Conservation (phyloP, 2,113 vertebrate species). For the Pelvicachromis taeniatus region DNA sequence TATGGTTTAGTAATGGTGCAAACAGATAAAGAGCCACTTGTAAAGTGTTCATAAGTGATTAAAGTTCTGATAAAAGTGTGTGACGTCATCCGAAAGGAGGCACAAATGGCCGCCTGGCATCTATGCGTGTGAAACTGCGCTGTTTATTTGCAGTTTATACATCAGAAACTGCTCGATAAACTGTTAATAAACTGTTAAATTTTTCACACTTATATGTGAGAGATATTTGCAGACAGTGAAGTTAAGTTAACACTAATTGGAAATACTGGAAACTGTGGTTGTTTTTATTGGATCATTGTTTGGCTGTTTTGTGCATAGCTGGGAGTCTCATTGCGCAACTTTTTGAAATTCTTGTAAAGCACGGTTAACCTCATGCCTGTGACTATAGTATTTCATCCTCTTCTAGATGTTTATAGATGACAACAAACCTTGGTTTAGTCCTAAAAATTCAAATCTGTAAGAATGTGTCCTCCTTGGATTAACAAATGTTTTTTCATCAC, state of each 20-base stretch:
- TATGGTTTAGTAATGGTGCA: background rate
- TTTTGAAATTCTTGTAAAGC: background rate
- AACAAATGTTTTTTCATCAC: background rate
- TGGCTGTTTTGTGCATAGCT: background rate
- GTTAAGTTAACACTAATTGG: background rate
- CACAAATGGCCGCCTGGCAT: background rate
- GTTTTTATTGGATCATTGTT: background rate
- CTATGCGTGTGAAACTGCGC: background rate
- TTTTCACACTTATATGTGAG: background rate
- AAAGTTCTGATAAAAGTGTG: background rate
- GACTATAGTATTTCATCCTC: background rate
- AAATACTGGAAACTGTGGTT: background rate
- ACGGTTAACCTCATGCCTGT: background rate
- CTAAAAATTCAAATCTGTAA: background rate
- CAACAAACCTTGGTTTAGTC: background rate
- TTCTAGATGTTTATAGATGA: background rate
- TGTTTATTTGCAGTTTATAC: background rate
- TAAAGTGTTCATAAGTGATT: background rate
- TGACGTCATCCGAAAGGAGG: background rate
- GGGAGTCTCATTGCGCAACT: background rate
- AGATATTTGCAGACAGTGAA: background rate
- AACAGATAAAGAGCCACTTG: background rate
- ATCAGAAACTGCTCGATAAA: background rate
- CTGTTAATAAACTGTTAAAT: too few relatives aligned
- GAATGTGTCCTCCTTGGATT: background rate